phyloP scores from a whole-genome alignment of 2,113 vertebrate species.

The Megaceryle torquata region DNA sequence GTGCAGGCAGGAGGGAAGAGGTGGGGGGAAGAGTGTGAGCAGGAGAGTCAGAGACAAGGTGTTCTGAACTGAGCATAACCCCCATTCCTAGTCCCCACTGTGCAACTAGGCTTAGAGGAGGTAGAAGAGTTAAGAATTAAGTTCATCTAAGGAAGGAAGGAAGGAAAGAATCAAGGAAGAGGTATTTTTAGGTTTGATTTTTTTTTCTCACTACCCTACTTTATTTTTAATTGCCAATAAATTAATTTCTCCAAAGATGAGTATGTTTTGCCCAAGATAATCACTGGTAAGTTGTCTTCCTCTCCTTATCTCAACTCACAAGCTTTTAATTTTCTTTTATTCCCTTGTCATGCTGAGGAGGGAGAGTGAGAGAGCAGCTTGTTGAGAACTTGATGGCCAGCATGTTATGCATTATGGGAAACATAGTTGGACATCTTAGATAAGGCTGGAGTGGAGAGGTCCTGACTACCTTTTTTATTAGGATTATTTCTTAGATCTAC shows the following conservation, averaged over 20 bases:
- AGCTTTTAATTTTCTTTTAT: neutral
- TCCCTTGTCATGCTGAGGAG: neutral
- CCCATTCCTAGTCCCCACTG: neutral
- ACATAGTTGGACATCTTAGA: neutral
- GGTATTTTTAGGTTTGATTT: neutral
- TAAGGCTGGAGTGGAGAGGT: neutral
- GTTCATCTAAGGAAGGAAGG: neutral
- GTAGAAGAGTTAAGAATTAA: neutral
- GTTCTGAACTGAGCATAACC: neutral
- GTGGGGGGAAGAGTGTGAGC: neutral
- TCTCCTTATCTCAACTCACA: neutral
- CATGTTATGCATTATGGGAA: neutral
- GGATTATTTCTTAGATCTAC: neutral
- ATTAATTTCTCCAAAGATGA: neutral
- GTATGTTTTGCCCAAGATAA: accelerated
- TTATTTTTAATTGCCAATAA: neutral
- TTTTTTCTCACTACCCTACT: neutral
- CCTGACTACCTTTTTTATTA: neutral
- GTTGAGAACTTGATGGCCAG: neutral
- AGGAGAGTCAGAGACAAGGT: neutral
- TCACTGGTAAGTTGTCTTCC: neutral
- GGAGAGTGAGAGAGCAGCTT: accelerated
- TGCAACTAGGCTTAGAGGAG: neutral
- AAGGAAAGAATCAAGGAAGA: no score
- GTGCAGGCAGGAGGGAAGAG: no score